A percentile compares a stretch with the other conserved stretches of the same genome.
phyloP scores from a whole-genome alignment of 2,113 vertebrate species.

The Heterotis niloticus region DNA sequence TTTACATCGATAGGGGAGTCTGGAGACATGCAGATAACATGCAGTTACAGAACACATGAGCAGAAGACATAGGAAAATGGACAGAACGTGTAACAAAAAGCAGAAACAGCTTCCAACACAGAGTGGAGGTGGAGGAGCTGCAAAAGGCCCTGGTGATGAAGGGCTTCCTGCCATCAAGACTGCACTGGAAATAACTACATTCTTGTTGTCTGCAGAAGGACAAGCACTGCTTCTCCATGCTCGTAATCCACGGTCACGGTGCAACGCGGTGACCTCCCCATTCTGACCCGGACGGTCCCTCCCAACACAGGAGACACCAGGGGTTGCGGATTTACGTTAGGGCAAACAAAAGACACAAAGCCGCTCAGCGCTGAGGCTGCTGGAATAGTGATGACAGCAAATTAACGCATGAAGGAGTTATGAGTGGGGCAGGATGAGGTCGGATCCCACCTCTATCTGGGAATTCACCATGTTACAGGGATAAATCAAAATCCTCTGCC shows the following conservation, averaged over 20 bases:
- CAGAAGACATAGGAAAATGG: conserved; percentile 11
- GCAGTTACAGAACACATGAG: conserved; percentile 15
- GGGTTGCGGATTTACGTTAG: neutral
- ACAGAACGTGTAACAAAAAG: neutral
- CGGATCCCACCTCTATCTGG: neutral
- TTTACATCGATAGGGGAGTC: conserved; percentile 42
- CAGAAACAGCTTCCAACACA: neutral
- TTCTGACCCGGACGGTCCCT: no score
- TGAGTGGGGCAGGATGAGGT: neutral
- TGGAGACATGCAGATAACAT: conserved; percentile 36
- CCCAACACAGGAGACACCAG: neutral
- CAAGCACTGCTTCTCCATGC: no score
- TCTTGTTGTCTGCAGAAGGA: no score
- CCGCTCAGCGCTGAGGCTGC: neutral
- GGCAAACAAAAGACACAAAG: conserved; percentile 6
- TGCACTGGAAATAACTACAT: no score
- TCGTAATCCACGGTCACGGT: no score
- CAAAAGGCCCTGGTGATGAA: no score
- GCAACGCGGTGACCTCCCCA: no score
- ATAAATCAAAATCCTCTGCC: conserved; percentile 16
- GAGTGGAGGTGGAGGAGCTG: neutral
- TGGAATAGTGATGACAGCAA: conserved; percentile 6
- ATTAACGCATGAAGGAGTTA: neutral
- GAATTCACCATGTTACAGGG: conserved; percentile 4
- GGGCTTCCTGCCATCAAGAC: no score